Evolutionary conservation across 2,113 vertebrate genomes (phyloP).

Genomic region (Ophiodon elongatus): DNA sequence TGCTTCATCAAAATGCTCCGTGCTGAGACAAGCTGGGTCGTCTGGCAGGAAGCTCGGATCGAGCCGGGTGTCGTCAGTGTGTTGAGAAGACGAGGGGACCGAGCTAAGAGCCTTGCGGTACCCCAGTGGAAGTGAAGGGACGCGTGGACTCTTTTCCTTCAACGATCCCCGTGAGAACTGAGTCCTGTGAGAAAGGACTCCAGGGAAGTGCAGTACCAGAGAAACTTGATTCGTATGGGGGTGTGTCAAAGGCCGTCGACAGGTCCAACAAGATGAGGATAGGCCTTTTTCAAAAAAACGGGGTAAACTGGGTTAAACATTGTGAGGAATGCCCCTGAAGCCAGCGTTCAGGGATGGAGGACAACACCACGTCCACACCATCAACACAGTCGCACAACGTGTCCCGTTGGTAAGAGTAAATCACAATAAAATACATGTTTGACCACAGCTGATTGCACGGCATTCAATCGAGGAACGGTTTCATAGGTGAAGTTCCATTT

Average conservation of each 20-base stretch:
- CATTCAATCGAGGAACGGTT: conserved; percentile 1
- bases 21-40: too few species aligned
- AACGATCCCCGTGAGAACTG: not conserved
- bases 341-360: not conserved
- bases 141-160: not conserved
- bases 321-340: not conserved
- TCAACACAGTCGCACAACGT: not conserved
- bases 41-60: not conserved
- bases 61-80: not conserved
- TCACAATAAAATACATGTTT: too few species aligned
- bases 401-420: not conserved
- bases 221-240: too few species aligned
- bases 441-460: not conserved
- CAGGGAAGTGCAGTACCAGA: too few species aligned
- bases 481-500: conserved; percentile 13
- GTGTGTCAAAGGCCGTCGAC: too few species aligned
- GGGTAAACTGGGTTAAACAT: not conserved
- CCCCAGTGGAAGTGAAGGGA: not conserved
- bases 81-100: not conserved
- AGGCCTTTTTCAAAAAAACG: not conserved
- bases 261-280: too few species aligned
- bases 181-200: not conserved
- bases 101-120: not conserved
- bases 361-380: not conserved
- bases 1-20: not conserved